Evolutionary conservation across 1,140 invertebrate species (phyloP).

Genomic region (Hycleus cichorii): DNA sequence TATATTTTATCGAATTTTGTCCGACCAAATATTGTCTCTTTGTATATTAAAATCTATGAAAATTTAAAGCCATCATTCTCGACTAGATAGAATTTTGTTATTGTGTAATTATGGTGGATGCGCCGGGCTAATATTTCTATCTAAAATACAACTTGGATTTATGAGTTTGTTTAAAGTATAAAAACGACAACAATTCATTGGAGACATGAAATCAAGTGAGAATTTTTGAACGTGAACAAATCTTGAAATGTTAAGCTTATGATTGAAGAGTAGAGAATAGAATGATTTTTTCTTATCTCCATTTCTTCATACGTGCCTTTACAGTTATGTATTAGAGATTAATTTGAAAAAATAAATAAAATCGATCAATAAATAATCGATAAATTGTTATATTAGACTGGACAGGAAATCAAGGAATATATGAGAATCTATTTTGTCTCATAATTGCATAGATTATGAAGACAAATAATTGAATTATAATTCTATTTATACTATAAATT

Average conservation of each 20-base stretch:
- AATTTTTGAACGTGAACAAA: too few species aligned
- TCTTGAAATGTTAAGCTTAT: too few species aligned
- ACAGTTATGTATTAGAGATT: too few species aligned
- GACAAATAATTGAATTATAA: constrained; percentile 12
- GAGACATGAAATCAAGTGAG: too few species aligned
- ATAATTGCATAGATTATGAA: constrained; percentile 15
- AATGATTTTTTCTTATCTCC: too few species aligned
- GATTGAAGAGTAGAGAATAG: too few species aligned
- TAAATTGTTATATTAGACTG: neutral
- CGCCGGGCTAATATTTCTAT: neutral
- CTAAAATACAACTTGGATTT: neutral
- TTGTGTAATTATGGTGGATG: neutral
- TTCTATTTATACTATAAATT: constrained; percentile 13
- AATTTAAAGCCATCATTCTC: neutral
- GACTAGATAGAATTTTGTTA: neutral
- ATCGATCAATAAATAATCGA: neutral
- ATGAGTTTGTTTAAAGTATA: too few species aligned
- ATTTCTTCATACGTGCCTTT: too few species aligned
- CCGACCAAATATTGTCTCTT: neutral
- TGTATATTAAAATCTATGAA: neutral
- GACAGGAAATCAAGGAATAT: neutral
- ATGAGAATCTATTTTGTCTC: neutral
- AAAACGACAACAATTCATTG: too few species aligned
- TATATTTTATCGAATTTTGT: neutral
- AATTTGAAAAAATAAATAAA: too few species aligned